Conservation (phyloP, 2,113 vertebrate genomes). For the Sceloporus undulatus region DNA sequence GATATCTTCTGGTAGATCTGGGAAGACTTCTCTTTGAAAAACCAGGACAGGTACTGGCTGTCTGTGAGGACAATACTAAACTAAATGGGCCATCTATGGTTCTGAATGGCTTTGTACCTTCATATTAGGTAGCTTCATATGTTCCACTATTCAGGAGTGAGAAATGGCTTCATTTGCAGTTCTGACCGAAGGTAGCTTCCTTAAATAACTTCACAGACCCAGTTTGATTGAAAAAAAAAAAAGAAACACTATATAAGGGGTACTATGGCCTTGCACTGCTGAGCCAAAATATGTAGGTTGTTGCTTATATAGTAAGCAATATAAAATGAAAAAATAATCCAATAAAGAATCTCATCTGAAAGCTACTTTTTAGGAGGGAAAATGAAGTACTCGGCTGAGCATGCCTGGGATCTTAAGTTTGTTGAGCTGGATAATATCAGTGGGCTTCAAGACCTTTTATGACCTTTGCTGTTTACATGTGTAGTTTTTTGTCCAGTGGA, state of each 20-base stretch:
- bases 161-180: background rate
- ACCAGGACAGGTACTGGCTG: too few relatives aligned
- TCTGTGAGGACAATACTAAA: too few relatives aligned
- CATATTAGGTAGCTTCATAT: background rate
- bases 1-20: too few relatives aligned
- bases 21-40: too few relatives aligned
- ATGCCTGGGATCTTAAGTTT: background rate
- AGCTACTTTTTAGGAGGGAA: too few relatives aligned
- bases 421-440: background rate
- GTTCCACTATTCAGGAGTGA: background rate
- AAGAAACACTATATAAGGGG: too few relatives aligned
- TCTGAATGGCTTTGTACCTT: background rate
- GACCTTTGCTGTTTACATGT: background rate
- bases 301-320: too few relatives aligned
- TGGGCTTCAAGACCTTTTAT: background rate
- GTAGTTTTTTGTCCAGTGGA: background rate
- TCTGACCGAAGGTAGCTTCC: background rate
- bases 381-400: too few relatives aligned
- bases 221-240: background rate
- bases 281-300: background rate
- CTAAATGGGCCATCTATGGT: background rate
- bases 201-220: background rate
- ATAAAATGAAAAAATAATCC: too few relatives aligned
- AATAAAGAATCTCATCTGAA: too few relatives aligned
- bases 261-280: background rate